Evolutionary conservation across 2,888 invertebrate genomes (phyloP).

Genomic region (Pachliopta kotzebuea): DNA sequence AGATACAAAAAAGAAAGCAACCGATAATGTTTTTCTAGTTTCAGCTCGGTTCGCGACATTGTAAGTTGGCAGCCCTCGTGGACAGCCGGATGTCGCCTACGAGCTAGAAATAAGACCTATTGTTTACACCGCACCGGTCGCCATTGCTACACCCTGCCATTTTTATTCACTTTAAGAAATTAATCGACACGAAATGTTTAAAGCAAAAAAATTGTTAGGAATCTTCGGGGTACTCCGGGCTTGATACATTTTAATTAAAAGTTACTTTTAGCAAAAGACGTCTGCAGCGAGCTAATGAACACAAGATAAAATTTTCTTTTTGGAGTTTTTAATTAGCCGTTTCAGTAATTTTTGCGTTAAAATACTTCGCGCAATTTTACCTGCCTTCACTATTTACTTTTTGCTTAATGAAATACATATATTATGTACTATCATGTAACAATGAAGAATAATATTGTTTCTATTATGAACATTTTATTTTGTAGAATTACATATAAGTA

Average conservation of each 20-base stretch:
- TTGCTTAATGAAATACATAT: no score
- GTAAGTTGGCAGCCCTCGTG: conserved; percentile 55
- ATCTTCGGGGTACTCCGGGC: conserved; percentile 54
- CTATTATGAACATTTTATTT: no score
- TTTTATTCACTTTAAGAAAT: conserved; percentile 70
- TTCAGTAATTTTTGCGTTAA: conserved; percentile 1
- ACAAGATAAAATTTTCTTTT: conserved; percentile 37
- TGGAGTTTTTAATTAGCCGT: conserved; percentile 18
- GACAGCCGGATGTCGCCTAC: conserved; percentile 52
- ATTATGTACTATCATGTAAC: no score
- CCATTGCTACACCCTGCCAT: conserved; percentile 45
- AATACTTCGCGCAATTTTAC: neutral
- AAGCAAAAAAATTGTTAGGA: conserved; percentile 61
- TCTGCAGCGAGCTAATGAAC: conserved; percentile 53
- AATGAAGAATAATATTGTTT: no score
- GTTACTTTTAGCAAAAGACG: conserved; percentile 43
- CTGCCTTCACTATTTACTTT: neutral
- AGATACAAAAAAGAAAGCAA: conserved; percentile 59
- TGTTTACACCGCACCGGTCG: conserved; percentile 54
- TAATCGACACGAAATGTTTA: conserved; percentile 68
- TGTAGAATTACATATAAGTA: no score
- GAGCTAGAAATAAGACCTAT: conserved; percentile 52
- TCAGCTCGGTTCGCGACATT: conserved; percentile 58
- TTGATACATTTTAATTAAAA: conserved; percentile 75
- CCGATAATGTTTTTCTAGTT: conserved; percentile 68